Evolutionary conservation across 2,113 vertebrate genomes (phyloP).

Genomic region (Oncorhynchus nerka): DNA sequence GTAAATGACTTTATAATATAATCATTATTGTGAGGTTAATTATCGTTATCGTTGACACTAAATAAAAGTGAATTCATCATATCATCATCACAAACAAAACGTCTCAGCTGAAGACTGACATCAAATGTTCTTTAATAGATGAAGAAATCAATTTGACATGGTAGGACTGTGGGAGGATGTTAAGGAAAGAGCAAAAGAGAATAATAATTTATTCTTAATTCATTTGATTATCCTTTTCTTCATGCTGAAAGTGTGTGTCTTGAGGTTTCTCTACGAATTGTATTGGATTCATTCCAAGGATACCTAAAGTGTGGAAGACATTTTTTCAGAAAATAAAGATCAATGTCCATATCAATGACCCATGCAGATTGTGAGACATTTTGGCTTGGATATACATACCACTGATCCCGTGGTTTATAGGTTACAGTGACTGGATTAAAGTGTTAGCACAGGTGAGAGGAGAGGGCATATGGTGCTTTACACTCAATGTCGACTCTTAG

Average conservation of each 20-base stretch:
- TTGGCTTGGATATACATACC: too few relatives aligned
- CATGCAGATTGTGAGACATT: too few relatives aligned
- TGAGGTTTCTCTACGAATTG: neutral
- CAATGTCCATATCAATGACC: too few relatives aligned
- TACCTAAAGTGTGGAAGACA: neutral
- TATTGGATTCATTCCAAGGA: neutral
- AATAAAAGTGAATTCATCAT: neutral
- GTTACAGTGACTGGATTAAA: too few relatives aligned
- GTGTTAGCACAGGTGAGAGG: too few relatives aligned
- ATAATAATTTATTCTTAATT: slow-evolving; percentile 22
- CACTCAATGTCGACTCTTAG: too few relatives aligned
- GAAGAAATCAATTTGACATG: slow-evolving; percentile 28
- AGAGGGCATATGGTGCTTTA: too few relatives aligned
- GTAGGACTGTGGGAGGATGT: neutral
- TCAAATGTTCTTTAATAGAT: slow-evolving; percentile 10
- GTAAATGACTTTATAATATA: neutral
- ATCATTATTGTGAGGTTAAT: neutral
- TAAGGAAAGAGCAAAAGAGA: slow-evolving; percentile 7
- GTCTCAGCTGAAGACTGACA: slow-evolving; percentile 11
- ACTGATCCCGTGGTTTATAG: too few relatives aligned
- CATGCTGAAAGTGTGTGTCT: neutral
- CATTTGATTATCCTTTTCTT: too few relatives aligned
- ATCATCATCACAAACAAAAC: neutral
- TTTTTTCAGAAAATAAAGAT: too few relatives aligned
- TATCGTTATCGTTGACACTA: neutral